Evolutionary conservation across 2,888 invertebrate species (phyloP).

Genomic region (Callinectes sapidus): DNA sequence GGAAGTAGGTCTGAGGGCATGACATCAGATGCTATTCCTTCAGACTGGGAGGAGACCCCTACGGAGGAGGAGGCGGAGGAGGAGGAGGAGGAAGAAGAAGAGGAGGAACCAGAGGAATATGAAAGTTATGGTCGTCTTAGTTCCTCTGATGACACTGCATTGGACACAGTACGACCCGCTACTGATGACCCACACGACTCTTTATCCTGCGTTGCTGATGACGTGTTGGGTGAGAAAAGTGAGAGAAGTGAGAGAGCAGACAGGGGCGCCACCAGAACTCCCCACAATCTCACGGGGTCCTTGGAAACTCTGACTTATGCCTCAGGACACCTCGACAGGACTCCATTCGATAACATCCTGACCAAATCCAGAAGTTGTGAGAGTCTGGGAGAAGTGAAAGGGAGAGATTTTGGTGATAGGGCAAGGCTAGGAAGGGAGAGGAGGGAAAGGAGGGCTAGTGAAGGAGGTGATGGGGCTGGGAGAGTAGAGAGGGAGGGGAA

Average conservation of each 20-base stretch:
- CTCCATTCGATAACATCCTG: background rate
- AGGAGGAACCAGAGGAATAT: background rate
- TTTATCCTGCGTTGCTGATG: conserved; percentile 64
- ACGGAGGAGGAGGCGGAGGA: conserved; percentile 67
- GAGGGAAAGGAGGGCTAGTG: background rate
- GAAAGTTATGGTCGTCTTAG: conserved; percentile 56
- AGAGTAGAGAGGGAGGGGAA: conserved; percentile 22
- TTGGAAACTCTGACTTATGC: conserved; percentile 44
- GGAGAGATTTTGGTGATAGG: background rate
- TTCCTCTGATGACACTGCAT: conserved; percentile 68
- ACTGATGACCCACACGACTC: conserved; percentile 66
- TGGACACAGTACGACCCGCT: conserved; percentile 61
- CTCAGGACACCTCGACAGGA: background rate
- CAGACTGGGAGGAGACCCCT: conserved; percentile 70
- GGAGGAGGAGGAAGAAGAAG: conserved; percentile 66
- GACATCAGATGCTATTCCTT: conserved; percentile 65
- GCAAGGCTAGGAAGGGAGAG: background rate
- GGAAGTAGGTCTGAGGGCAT: conserved; percentile 69
- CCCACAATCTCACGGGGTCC: conserved; percentile 49
- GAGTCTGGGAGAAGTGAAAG: background rate
- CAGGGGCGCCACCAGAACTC: background rate
- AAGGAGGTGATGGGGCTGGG: background rate
- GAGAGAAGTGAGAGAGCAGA: background rate
- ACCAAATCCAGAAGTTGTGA: conserved; percentile 44
- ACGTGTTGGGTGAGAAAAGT: conserved; percentile 41